Evolutionary conservation across 2,888 invertebrate genomes (phyloP), one percentile per base, ranked within the genome.

Genomic region (Octonoba sinensis): DNA sequence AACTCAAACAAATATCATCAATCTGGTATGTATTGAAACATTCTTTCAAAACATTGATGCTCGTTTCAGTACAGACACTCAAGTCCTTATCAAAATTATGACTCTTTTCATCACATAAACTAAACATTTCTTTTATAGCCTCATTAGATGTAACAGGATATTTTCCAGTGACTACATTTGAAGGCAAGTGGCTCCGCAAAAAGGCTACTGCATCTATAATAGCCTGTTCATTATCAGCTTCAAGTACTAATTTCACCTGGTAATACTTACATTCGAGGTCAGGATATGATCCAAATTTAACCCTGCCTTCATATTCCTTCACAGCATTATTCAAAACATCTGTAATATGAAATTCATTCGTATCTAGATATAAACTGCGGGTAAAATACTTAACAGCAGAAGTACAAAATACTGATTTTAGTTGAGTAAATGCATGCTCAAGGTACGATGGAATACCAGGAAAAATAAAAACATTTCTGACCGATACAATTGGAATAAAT

Each of bases 1-100:
- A 99, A 36, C 96, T 94, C 46, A 99, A 88, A 87, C 96, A 96
- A 18, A 96, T 90, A 88, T 96, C 93, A 73, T 93, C 91, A 22
- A 93, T 88, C n/a, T 91, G 90, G 88, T 92, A 95, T 67, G 82
- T 86, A 1, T 86, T 84, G 15, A 90, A 84, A 64, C 87, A 87
- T 46, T 88, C 86, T 59, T 82, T 57, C 16, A 84, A 46, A 16
- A 81, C 36, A 18, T 56, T 51, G 4, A 79, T 20, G 36, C 84
- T 84, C 12, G 54, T 24, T 36, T 59, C 24, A n/a, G 72, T 24
- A 36, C 36, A 6, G 2, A 54, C 44, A 18, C 51, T 24, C n/a
- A 75, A 59, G 18, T 51, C 22, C 15, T 4, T 16, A 22, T 70
- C 27, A 57, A 27, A 56, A 15, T n/a, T 8, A 15, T 56, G 20